Conservation (phyloP, 1,140 invertebrate species). For the Drosophila funebris region DNA sequence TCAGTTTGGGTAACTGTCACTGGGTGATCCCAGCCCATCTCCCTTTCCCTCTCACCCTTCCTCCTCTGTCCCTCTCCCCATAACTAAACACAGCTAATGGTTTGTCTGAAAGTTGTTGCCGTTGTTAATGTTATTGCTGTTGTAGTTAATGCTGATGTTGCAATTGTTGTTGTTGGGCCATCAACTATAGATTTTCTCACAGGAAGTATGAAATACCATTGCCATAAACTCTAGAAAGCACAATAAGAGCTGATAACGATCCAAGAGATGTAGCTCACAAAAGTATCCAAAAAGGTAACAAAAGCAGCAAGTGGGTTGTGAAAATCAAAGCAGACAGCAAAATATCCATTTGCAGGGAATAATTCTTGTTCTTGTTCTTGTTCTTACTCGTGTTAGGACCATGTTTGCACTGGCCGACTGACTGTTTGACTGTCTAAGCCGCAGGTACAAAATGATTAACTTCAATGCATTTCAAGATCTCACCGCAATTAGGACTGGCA, state of each 20-base stretch:
- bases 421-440: constrained; percentile 77
- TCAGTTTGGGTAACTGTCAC: constrained; percentile 36
- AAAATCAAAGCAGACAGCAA: constrained; percentile 58
- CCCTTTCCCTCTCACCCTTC: neutral
- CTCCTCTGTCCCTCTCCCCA: constrained; percentile 3
- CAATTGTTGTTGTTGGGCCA: constrained; percentile 42
- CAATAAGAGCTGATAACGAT: constrained; percentile 73
- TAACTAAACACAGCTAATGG: constrained; percentile 8
- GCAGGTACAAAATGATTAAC: constrained; percentile 80
- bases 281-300: constrained; percentile 59
- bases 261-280: constrained; percentile 31
- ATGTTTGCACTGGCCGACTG: constrained; percentile 49
- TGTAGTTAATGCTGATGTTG: constrained; percentile 12
- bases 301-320: constrained; percentile 69
- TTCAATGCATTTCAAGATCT: constrained; percentile 54
- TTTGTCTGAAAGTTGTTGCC: constrained; percentile 20
- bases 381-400: constrained; percentile 23
- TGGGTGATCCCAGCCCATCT: neutral
- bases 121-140: constrained; percentile 33
- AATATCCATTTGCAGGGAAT: constrained; percentile 61
- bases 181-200: constrained; percentile 73
- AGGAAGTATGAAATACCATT: constrained; percentile 52
- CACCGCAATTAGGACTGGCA: constrained; percentile 74
- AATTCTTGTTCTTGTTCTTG: neutral
- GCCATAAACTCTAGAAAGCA: constrained; percentile 66